Percentiles rank a stretch among this genome's conserved stretches.
phyloP scores from a whole-genome alignment of 1,140 invertebrate genomes.

The Chironomus tepperi region DNA sequence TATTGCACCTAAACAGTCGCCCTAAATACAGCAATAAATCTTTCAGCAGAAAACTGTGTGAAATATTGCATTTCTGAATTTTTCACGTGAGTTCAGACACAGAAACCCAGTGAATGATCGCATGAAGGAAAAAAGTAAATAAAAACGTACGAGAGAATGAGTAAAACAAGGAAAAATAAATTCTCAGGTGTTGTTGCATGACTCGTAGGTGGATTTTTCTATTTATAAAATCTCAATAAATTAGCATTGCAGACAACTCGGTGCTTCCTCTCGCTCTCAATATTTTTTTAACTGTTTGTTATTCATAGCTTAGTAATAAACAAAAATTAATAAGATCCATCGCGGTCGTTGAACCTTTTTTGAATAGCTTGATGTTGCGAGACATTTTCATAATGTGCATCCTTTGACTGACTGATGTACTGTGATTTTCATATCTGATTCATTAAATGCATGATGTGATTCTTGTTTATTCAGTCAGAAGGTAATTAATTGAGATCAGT shows the following conservation, averaged over 20 bases:
- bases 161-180: neutral
- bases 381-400: too few relatives aligned
- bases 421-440: too few relatives aligned
- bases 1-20: neutral
- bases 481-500: too few relatives aligned
- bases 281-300: neutral
- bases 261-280: neutral
- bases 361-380: neutral
- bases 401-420: too few relatives aligned
- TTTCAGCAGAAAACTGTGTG: neutral
- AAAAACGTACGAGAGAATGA: neutral
- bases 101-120: neutral
- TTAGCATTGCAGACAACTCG: neutral
- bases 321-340: neutral
- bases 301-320: neutral
- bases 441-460: too few relatives aligned
- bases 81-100: slow-evolving; percentile 3
- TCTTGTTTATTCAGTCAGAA: too few relatives aligned
- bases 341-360: neutral
- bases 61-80: neutral
- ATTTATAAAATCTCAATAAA: neutral
- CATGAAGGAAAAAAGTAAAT: neutral
- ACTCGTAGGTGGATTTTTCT: neutral
- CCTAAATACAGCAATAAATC: neutral
- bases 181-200: neutral